A percentile compares a stretch with the other conserved stretches of the same genome.
phyloP scores from a whole-genome alignment of 2,113 vertebrate genomes.

The Tachysurus fulvidraco region DNA sequence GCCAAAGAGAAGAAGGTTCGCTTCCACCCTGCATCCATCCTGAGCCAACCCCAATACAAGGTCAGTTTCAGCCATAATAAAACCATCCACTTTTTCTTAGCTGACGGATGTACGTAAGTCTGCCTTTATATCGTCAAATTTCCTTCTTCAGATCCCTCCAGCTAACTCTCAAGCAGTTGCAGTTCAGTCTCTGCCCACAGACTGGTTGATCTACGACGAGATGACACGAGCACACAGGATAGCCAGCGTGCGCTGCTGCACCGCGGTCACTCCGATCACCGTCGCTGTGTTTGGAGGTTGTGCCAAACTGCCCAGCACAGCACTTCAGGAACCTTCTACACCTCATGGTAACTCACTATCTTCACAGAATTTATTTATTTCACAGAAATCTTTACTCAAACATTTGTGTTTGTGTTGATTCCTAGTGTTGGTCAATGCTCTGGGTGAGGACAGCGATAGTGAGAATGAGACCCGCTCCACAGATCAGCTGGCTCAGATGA shows the following conservation, averaged over 20 bases:
- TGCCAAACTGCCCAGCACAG: slow-evolving; percentile 76
- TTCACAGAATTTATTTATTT: too few species aligned
- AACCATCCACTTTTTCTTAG: background rate
- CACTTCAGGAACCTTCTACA: slow-evolving; percentile 73
- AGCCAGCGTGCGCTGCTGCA: slow-evolving; percentile 87
- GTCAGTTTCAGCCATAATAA: slow-evolving; percentile 64
- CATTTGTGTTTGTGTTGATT: slow-evolving; percentile 2
- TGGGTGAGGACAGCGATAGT: slow-evolving; percentile 85
- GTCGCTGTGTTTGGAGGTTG: slow-evolving; percentile 85
- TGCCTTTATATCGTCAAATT: background rate
- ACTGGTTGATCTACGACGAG: slow-evolving; percentile 95
- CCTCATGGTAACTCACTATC: slow-evolving; percentile 66
- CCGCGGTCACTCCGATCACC: slow-evolving; percentile 82
- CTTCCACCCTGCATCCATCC: slow-evolving; percentile 87
- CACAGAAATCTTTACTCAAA: background rate
- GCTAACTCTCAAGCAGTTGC: slow-evolving; percentile 77
- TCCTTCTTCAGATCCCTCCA: slow-evolving; percentile 73
- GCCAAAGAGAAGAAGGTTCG: slow-evolving; percentile 84
- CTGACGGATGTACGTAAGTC: background rate
- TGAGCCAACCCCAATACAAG: slow-evolving; percentile 83
- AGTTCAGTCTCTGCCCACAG: slow-evolving; percentile 79
- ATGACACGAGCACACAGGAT: slow-evolving; percentile 86
- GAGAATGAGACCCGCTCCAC: slow-evolving; percentile 77
- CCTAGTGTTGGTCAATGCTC: slow-evolving; percentile 59
- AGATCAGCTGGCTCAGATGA: slow-evolving; percentile 73